A percentile compares a stretch with the other conserved stretches of the same genome.
Evolutionary conservation across 1,140 invertebrate species (phyloP).

Genomic region (Achroia grisella): DNA sequence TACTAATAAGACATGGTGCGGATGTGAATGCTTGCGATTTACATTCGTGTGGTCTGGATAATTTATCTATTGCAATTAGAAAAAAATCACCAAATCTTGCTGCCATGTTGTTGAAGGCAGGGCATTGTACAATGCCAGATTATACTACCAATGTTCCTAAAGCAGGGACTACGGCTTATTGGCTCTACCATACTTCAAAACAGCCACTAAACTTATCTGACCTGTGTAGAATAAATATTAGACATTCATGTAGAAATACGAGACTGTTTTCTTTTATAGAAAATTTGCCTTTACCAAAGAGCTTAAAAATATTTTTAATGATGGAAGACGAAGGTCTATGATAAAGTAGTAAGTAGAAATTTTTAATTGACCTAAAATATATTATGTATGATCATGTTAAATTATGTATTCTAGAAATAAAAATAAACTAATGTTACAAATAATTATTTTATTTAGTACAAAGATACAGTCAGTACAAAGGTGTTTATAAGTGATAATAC

Average conservation of each 20-base stretch:
- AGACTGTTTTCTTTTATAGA: slow-evolving; percentile 33
- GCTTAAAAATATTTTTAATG: slow-evolving; percentile 61
- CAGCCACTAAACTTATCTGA: slow-evolving; percentile 43
- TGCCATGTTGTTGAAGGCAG: slow-evolving; percentile 56
- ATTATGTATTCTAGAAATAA: slow-evolving; percentile 1
- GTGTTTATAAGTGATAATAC: slow-evolving; percentile 43
- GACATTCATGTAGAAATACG: slow-evolving; percentile 26
- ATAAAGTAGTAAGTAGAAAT: background rate
- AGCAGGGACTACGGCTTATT: slow-evolving; percentile 24
- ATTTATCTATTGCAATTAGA: slow-evolving; percentile 56
- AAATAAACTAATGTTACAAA: background rate
- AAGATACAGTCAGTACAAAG: slow-evolving; percentile 44
- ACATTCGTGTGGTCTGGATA: slow-evolving; percentile 56
- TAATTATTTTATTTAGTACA: slow-evolving; percentile 27
- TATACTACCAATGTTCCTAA: slow-evolving; percentile 14
- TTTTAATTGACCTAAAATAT: background rate
- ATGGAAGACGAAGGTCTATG: slow-evolving; percentile 49
- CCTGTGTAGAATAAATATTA: slow-evolving; percentile 51
- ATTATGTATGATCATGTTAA: background rate
- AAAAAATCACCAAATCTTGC: slow-evolving; percentile 40
- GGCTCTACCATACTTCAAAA: slow-evolving; percentile 36
- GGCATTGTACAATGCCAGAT: slow-evolving; percentile 37
- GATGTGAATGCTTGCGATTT: slow-evolving; percentile 63
- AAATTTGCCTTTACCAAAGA: slow-evolving; percentile 52
- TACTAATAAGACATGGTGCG: slow-evolving; percentile 64